A percentile compares a stretch with the other conserved stretches of the same genome.
Evolutionary conservation across 2,888 invertebrate species (phyloP).

Genomic region (Barypeithes pellucidus): DNA sequence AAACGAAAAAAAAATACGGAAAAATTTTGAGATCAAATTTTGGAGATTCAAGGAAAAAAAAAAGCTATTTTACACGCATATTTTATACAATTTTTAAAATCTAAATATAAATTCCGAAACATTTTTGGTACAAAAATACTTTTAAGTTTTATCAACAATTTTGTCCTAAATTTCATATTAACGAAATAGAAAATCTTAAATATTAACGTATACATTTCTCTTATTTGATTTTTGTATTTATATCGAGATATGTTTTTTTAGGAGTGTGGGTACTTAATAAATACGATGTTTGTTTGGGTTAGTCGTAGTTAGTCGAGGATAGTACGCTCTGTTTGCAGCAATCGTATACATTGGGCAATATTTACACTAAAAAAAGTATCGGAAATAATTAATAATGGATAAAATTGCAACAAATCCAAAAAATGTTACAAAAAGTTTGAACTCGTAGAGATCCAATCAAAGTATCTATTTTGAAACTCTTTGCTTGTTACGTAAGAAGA

Average conservation of each 20-base stretch:
- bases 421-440: no score
- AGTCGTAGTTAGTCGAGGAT: neutral
- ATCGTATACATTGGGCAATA: constrained; percentile 7
- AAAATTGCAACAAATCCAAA: no score
- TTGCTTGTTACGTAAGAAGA: no score
- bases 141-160: constrained; percentile 34
- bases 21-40: constrained; percentile 34
- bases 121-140: constrained; percentile 45
- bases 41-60: constrained; percentile 8
- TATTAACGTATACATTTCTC: constrained; percentile 29
- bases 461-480: no score
- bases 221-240: constrained; percentile 27
- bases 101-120: constrained; percentile 30
- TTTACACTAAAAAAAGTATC: constrained; percentile 8
- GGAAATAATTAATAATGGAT: no score
- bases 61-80: constrained; percentile 14
- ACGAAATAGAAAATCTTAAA: constrained; percentile 16
- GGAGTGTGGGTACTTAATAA: neutral
- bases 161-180: constrained; percentile 28
- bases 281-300: neutral
- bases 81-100: constrained; percentile 23
- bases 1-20: constrained; percentile 32
- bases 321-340: neutral
- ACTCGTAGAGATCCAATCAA: no score
- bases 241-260: constrained; percentile 25